Conservation (phyloP, 92 coral and sea anemone genomes). For the Umimayanthus kanabou region DNA sequence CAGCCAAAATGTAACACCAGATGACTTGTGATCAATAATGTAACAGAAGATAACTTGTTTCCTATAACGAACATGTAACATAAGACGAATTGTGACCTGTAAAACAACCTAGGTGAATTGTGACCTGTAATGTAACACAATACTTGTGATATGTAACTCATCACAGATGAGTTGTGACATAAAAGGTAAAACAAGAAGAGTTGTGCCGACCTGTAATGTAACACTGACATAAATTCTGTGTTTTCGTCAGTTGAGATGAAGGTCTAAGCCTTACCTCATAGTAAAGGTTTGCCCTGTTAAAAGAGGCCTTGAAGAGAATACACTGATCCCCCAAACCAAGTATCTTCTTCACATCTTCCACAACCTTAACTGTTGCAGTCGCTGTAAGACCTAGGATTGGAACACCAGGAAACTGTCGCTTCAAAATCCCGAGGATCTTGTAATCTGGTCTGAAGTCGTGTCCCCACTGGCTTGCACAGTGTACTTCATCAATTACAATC, state of each 20-base stretch:
- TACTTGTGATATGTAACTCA: not conserved
- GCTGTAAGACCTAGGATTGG: conserved; percentile 96
- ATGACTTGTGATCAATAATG: not conserved
- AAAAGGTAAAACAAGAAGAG: no score
- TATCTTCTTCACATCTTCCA: conserved; percentile 93
- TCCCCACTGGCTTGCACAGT: conserved; percentile 99
- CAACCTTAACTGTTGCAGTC: conserved; percentile 92
- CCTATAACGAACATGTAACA: not conserved
- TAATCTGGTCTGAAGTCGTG: conserved; percentile 99
- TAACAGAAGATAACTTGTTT: no score
- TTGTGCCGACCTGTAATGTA: no score
- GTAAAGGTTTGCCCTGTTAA: conserved; percentile 88
- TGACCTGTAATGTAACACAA: not conserved
- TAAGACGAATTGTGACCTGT: not conserved
- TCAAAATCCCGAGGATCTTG: conserved; percentile 94
- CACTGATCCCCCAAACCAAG: conserved; percentile 78
- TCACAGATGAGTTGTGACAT: not conserved
- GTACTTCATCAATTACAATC: conserved; percentile 95
- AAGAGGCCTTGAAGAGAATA: conserved; percentile 88
- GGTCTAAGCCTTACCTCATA: conserved; percentile 70
- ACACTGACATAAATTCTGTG: no score
- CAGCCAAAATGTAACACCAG: no score
- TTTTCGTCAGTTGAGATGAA: no score
- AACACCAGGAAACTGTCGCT: conserved; percentile 92
- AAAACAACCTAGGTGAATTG: not conserved